Conservation (phyloP, 2,797 vertebrate genomes). For the Pelochelys cantorii region DNA sequence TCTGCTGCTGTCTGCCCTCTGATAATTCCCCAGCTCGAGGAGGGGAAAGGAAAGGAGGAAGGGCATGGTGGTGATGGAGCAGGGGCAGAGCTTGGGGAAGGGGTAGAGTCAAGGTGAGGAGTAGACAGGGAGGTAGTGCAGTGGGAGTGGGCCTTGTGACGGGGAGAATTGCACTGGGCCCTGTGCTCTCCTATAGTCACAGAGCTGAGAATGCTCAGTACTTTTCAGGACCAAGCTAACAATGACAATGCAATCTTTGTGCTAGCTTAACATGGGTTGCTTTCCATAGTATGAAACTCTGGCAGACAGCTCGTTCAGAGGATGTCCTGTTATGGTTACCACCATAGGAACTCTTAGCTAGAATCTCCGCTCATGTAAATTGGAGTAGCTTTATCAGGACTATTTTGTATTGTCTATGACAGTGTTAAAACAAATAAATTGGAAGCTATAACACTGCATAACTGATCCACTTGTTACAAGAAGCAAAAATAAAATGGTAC, state of each 20-base stretch:
- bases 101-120: no score
- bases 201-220: not conserved
- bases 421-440: not conserved
- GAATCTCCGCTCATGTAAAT: no score
- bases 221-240: not conserved
- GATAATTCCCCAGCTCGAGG: no score
- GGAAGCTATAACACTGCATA: not conserved
- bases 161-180: no score
- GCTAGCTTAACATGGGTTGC: not conserved
- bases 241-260: accelerated
- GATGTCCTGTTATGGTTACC: not conserved
- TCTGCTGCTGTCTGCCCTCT: no score
- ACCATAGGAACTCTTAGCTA: not conserved
- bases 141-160: no score
- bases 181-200: not conserved
- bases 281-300: accelerated
- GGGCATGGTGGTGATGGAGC: no score
- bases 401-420: not conserved
- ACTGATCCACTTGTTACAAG: not conserved
- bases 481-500: not conserved
- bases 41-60: no score
- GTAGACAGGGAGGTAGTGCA: no score
- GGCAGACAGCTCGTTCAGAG: accelerated
- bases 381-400: not conserved
- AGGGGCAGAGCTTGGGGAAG: no score